phyloP scores from a whole-genome alignment of 2,797 vertebrate genomes.

The Lindbergichthys nudifrons region DNA sequence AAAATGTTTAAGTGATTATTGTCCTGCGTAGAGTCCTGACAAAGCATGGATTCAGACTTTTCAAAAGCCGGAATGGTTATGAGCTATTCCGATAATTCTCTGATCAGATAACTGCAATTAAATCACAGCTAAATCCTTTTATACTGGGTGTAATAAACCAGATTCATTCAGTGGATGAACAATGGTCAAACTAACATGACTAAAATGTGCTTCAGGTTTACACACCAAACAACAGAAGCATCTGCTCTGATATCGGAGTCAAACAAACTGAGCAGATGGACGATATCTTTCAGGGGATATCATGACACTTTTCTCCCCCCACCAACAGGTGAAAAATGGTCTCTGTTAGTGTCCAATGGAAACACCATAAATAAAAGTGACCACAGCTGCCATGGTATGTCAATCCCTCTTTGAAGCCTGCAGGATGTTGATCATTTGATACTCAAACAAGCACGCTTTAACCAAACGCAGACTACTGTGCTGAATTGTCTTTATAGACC shows the following conservation, averaged over 20 bases:
- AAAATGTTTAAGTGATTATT: no score
- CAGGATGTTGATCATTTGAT: neutral
- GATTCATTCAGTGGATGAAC: no score
- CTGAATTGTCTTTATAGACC: neutral
- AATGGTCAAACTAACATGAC: no score
- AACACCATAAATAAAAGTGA: neutral
- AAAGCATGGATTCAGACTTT: no score
- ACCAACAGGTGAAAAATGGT: neutral
- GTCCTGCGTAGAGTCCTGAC: no score
- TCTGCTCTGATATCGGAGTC: neutral
- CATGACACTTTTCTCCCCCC: neutral
- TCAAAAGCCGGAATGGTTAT: no score
- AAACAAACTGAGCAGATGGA: neutral
- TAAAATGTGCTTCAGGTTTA: neutral
- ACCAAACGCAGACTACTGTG: constrained; percentile 7
- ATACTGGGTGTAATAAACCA: no score
- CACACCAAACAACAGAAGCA: neutral
- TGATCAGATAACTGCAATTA: no score
- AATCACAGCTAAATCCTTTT: no score
- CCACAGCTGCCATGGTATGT: neutral
- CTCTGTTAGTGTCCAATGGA: neutral
- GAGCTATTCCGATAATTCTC: no score
- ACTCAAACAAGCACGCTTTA: neutral
- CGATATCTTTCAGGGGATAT: neutral
- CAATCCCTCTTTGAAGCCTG: neutral